Base-by-base conservation (phyloP, 2,888 invertebrate species). In the Galerucella calmariensis region DNA sequence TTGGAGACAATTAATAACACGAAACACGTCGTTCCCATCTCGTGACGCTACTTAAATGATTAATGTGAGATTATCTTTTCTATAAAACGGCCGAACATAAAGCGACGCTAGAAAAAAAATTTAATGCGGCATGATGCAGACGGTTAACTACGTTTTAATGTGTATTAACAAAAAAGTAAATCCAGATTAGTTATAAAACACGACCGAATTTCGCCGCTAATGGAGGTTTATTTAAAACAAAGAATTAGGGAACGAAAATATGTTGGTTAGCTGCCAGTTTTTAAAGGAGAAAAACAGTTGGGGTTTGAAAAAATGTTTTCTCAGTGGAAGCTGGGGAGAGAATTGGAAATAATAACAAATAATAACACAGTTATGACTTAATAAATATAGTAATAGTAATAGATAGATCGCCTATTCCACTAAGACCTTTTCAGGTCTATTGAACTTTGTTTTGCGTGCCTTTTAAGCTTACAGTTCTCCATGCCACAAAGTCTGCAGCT, bases 131-230 rank as follows among this genome's bases (percentile, higher is more conserved):
- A 14, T 35, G 27, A n/a, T 61, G 61, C 35, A 35, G 35, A 48
- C 14, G 61, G 35, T 61, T 61, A 35, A 61, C 35, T 35, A 61
- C 61, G 61, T 61, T 61, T 27, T 61, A 35, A 61, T 61, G 35
- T 5, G 27, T 61, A 12, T 61, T 35, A 14, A 35, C 8, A 61
- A 35, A 61, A 59, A 59, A 20, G 12, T 27, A 20, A 27, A 56
- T 56, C 56, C 56, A 56, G 56, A 56, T 56, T 9, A 16, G 20
- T 0, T 8, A 20, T 56, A 20, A 56, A 56, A 56, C 20, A 11
- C 8, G 16, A 56, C 56, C 20, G 16, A 56, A 56, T 56, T 56
- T 8, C 1, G n/a, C 14, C 14, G 51, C 51, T 51, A 5, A n/a
- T 51, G 51, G n/a, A n/a, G 8, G 51, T 51, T 51, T n/a, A 51